phyloP scores from a whole-genome alignment of 2,888 invertebrate species.

The Blomia tropicalis region DNA sequence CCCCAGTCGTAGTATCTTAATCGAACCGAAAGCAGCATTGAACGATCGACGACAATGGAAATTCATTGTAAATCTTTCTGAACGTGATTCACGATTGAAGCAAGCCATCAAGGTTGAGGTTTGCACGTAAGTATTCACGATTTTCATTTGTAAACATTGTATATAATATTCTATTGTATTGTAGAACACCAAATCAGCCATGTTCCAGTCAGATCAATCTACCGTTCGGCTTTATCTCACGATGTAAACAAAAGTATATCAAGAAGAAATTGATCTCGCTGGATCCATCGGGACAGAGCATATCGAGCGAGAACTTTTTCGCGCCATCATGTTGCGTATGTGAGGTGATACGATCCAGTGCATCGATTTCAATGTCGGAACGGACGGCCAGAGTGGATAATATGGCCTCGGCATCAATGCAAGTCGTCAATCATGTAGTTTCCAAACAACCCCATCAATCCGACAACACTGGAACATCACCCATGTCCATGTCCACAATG shows the following conservation, averaged over 20 bases:
- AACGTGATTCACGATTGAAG: conserved; percentile 28
- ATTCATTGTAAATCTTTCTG: conserved; percentile 30
- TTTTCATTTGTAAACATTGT: not conserved
- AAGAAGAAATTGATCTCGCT: conserved; percentile 31
- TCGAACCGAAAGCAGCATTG: conserved; percentile 29
- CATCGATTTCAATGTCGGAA: not conserved
- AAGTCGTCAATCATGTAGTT: no score
- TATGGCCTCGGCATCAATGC: not conserved
- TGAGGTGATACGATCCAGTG: conserved; percentile 26
- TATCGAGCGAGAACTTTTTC: conserved; percentile 30
- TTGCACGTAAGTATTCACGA: conserved; percentile 28
- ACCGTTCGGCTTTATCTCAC: conserved; percentile 29
- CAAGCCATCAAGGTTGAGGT: conserved; percentile 31
- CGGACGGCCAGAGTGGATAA: not conserved
- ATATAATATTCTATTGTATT: not conserved
- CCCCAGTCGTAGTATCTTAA: conserved; percentile 24
- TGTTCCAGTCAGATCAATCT: conserved; percentile 29
- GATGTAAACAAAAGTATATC: conserved; percentile 31
- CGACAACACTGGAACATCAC: no score
- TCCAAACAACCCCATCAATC: no score
- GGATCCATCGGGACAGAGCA: conserved; percentile 30
- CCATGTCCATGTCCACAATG: no score
- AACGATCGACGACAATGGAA: conserved; percentile 31
- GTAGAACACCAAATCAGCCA: conserved; percentile 27
- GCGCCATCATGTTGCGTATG: conserved; percentile 32